Conservation (phyloP, 1,140 invertebrate genomes). For the roundworm (Caenorhabditis elegans) region DNA sequence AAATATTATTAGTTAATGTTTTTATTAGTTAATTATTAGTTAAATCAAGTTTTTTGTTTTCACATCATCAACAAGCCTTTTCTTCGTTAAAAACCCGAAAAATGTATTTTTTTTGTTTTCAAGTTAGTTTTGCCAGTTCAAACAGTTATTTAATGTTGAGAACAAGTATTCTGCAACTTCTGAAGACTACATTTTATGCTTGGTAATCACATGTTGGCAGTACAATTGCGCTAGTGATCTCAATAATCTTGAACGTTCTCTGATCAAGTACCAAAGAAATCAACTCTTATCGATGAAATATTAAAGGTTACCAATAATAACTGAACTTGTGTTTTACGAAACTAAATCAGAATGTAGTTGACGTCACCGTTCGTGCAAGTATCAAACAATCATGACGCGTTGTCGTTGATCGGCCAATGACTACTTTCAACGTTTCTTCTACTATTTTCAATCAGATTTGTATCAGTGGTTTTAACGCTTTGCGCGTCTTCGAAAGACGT, state of each 20-base stretch:
- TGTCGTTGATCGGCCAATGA: constrained; percentile 15
- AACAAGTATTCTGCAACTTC: too few relatives aligned
- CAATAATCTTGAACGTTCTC: constrained; percentile 13
- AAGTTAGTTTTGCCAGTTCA: too few relatives aligned
- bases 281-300: background rate
- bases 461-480: constrained; percentile 10
- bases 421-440: constrained; percentile 1
- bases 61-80: too few relatives aligned
- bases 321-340: too few relatives aligned
- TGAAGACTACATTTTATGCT: too few relatives aligned
- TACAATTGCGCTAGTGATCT: background rate
- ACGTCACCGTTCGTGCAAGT: background rate
- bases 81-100: too few relatives aligned
- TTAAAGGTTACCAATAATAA: background rate
- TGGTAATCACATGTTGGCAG: background rate
- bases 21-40: too few relatives aligned
- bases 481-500: constrained; percentile 24
- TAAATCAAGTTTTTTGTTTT: too few relatives aligned
- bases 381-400: background rate
- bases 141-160: too few relatives aligned
- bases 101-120: too few relatives aligned
- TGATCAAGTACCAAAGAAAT: background rate
- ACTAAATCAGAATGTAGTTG: too few relatives aligned
- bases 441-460: background rate
- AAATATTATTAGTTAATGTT: too few relatives aligned